These are phyloP conservation scores for Grammomys surdaster DNA, from an alignment of 2,113 vertebrate species.

Conservation along the genomic window DNA sequence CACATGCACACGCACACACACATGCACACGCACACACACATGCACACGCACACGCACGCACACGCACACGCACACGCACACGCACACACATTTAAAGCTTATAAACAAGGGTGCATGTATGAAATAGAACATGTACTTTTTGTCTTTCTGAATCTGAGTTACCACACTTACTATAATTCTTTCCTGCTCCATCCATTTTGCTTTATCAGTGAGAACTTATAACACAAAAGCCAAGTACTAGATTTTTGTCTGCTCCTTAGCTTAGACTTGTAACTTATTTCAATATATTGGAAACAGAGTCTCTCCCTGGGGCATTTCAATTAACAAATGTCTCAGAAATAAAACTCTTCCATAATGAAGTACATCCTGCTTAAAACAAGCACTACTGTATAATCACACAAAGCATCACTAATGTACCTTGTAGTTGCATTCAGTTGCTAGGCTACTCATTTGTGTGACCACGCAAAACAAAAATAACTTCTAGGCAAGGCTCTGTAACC, in stretches of 20 bases:
- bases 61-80: no score
- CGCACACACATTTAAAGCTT: not conserved
- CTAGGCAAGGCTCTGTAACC: constrained; percentile 43
- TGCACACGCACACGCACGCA: no score
- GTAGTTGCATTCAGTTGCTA: constrained; percentile 68
- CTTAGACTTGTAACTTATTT: constrained; percentile 26
- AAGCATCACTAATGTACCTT: constrained; percentile 24
- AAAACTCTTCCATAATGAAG: constrained; percentile 53
- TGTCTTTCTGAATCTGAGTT: not conserved
- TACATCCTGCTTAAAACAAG: constrained; percentile 54
- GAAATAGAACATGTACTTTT: not conserved
- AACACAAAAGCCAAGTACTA: constrained; percentile 24
- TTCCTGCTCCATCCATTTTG: not conserved
- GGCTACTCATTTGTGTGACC: constrained; percentile 62
- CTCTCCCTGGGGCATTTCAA: not conserved
- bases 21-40: no score
- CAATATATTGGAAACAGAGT: constrained; percentile 58
- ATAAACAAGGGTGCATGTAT: not conserved
- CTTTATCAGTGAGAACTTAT: not conserved
- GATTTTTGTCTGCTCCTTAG: not conserved
- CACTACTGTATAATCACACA: constrained; percentile 60
- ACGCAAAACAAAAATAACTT: constrained; percentile 69
- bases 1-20: no score
- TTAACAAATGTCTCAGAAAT: constrained; percentile 66
- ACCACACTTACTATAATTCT: not conserved